Evolutionary conservation across 1,140 invertebrate genomes (phyloP).

Genomic region (Euschistus heros): DNA sequence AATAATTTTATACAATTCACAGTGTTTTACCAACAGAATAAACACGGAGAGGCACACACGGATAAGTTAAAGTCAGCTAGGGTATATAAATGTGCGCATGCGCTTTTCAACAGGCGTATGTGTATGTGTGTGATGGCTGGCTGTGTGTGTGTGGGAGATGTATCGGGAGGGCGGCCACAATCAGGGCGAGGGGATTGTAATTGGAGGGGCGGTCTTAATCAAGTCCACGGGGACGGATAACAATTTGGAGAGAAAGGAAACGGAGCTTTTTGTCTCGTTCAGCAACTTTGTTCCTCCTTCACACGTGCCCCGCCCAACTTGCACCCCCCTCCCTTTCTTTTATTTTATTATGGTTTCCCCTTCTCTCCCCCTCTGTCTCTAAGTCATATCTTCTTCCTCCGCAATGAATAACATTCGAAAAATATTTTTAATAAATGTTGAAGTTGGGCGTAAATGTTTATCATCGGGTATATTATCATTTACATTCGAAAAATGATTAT

Average conservation of each 20-base stretch:
- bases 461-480: too few species aligned
- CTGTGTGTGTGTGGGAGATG: background rate
- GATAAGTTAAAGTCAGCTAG: too few species aligned
- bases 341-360: constrained; percentile 8
- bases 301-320: constrained; percentile 1
- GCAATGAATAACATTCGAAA: background rate
- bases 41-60: too few species aligned
- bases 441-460: too few species aligned
- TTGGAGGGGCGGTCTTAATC: constrained; percentile 7
- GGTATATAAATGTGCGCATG: too few species aligned
- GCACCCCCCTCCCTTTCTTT: background rate
- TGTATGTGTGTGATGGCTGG: background rate
- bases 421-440: too few species aligned
- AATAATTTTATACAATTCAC: too few species aligned
- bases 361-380: background rate
- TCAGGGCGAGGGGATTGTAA: background rate
- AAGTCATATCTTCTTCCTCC: background rate
- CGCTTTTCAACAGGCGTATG: too few species aligned
- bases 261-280: constrained; percentile 6
- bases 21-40: too few species aligned
- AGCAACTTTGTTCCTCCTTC: constrained; percentile 6
- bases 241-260: constrained; percentile 10
- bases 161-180: background rate
- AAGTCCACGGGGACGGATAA: background rate
- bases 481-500: too few species aligned